Percentiles rank a stretch among this genome's conserved stretches.
phyloP scores from a whole-genome alignment of 35 echinoderm and acorn worm genomes.

The Lytechinus pictus region DNA sequence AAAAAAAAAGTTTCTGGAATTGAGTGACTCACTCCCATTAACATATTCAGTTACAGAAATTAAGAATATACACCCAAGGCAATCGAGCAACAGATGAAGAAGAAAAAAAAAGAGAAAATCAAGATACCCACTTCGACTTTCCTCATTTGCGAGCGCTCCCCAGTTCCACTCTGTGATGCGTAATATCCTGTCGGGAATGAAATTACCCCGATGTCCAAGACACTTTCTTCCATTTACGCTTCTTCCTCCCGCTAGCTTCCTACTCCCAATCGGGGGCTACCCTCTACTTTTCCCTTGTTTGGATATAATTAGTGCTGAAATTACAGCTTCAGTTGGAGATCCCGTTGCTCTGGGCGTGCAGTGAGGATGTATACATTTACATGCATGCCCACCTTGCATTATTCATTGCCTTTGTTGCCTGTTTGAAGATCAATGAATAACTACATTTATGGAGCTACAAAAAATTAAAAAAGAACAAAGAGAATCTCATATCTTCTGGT shows the following conservation, averaged over 20 bases:
- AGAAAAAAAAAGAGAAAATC: too few relatives aligned
- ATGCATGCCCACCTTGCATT: not conserved
- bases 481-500: not conserved
- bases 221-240: constrained; percentile 9
- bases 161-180: constrained; percentile 26
- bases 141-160: not conserved
- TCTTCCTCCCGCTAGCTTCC: not conserved
- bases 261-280: constrained; percentile 35
- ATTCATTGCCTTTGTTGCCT: not conserved
- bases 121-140: not conserved
- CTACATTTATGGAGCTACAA: not conserved
- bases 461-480: not conserved
- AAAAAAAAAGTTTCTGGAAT: not conserved
- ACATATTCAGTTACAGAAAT: not conserved
- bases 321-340: not conserved
- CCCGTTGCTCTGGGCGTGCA: not conserved
- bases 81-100: not conserved
- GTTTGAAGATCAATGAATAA: not conserved
- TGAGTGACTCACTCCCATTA: not conserved
- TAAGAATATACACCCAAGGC: not conserved
- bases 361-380: not conserved
- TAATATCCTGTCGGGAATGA: constrained; percentile 39
- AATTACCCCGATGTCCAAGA: not conserved
- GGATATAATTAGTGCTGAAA: constrained; percentile 11
- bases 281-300: not conserved